Conservation (phyloP, 2,888 invertebrate genomes). For the Allacma fusca region DNA sequence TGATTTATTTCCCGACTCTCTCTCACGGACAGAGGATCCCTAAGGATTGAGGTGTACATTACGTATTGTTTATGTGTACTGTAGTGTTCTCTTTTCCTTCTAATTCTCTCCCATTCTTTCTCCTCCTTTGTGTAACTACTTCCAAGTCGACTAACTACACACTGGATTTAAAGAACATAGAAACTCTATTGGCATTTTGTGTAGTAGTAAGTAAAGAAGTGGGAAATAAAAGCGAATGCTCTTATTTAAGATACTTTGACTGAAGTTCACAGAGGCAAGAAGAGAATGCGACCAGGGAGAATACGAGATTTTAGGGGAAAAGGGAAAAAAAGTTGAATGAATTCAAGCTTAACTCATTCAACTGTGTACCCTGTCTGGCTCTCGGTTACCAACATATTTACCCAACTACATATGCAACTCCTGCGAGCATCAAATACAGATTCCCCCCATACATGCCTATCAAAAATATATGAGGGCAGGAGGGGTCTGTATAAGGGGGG, state of each 20-base stretch:
- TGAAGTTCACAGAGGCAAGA: slow-evolving; percentile 6
- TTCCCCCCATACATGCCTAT: too few species aligned
- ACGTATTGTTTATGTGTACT: slow-evolving; percentile 21
- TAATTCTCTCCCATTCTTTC: neutral
- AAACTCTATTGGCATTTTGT: neutral
- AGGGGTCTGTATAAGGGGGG: neutral
- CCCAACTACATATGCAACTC: neutral
- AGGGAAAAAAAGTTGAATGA: slow-evolving; percentile 40
- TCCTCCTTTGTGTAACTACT: neutral
- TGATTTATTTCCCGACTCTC: slow-evolving; percentile 26
- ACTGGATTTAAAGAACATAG: neutral
- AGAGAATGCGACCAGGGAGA: neutral
- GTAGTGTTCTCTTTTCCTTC: neutral
- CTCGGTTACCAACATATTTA: neutral
- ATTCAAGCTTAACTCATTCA: slow-evolving; percentile 37
- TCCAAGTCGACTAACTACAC: neutral
- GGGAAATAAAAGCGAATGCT: neutral
- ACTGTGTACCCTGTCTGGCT: slow-evolving; percentile 8
- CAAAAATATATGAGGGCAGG: neutral
- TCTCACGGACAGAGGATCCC: neutral
- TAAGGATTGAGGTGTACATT: slow-evolving; percentile 22
- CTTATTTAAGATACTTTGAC: slow-evolving; percentile 32
- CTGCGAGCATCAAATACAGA: neutral
- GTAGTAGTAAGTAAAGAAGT: slow-evolving; percentile 13
- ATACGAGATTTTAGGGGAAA: neutral